A percentile compares a stretch with the other conserved stretches of the same genome.
Evolutionary conservation across 2,888 invertebrate species (phyloP).

Genomic region (Melanophora roralis): DNA sequence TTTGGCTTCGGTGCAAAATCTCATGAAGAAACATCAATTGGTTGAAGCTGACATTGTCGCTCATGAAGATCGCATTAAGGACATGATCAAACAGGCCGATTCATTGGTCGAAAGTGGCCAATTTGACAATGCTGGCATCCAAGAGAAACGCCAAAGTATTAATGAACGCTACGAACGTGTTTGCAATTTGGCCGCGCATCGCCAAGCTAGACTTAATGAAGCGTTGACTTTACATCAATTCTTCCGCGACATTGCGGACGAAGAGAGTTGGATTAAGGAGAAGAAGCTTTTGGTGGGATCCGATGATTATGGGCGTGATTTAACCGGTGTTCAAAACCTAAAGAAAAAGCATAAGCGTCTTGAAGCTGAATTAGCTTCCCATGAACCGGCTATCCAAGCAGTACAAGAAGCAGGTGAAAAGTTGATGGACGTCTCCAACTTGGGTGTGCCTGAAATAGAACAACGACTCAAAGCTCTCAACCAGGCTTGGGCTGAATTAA

Average conservation of each 20-base stretch:
- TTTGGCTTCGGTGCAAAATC: constrained; percentile 97
- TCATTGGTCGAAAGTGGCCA: constrained; percentile 96
- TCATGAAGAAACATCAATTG: constrained; percentile 98
- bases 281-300: constrained; percentile 98
- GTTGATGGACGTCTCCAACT: constrained; percentile 94
- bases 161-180: constrained; percentile 98
- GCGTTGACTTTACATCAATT: constrained; percentile 99
- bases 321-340: constrained; percentile 98
- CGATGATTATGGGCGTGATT: constrained; percentile 98
- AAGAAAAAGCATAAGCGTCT: constrained; percentile 99
- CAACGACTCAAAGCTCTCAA: constrained; percentile 89
- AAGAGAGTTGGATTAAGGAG: constrained; percentile 99
- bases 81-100: constrained; percentile 97
- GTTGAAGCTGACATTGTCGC: constrained; percentile 98
- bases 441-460: constrained; percentile 95
- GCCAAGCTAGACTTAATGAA: constrained; percentile 94
- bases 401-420: constrained; percentile 93
- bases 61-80: constrained; percentile 95
- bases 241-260: constrained; percentile 99
- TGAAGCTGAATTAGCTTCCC: constrained; percentile 98
- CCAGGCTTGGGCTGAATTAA: constrained; percentile 95
- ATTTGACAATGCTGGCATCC: constrained; percentile 97
- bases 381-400: constrained; percentile 97
- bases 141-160: constrained; percentile 95
- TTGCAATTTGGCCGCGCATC: constrained; percentile 92